Evolutionary conservation across 1,140 invertebrate species (phyloP), one percentile per base, ranked within the genome.

Genomic region (Drosophila asahinai): DNA sequence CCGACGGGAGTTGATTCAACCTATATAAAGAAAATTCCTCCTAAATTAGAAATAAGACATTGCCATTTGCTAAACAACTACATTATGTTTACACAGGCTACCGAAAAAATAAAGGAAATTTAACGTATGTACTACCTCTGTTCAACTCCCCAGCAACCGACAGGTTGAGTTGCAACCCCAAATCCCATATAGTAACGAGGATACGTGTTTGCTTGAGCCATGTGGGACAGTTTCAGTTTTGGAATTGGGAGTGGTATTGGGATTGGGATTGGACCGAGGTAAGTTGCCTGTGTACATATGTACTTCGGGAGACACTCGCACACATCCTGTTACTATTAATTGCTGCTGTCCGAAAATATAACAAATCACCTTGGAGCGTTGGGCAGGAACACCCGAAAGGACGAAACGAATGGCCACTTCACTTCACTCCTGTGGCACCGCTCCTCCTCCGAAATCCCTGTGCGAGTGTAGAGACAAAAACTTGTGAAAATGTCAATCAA

Each of bases 331-430:
- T 86, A 76, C 83, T 91, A 91, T 91, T 91, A 91, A 91, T 91
- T 91, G 89, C 89, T 91, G 89, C 89, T 91, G 89, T 91, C 89
- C 84, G 80, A 91, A 89, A 91, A 89, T 91, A 91, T 91, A 91
- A 91, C 84, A 70, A 87, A 91, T 91, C 84, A 91, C 89, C 89
- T 91, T 86, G 79, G 79, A 80, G 84, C 71, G 70, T 48, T 74
- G 59, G 55, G 57, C 76, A 71, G 65, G 49, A 70, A 67, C 67
- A 61, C 72, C 75, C 60, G 68, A 91, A 90, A 91, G 86, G 86
- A 90, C 86, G 68, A 77, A 77, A 52, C 58, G 70, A 75, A 80
- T 80, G 57, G 61, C 57, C 65, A 70, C 68, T 70, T 27, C 51
- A 71, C 36, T 7, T 11, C n/a, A n/a, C 38, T 55, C 33, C 51